A percentile compares a stretch with the other conserved stretches of the same genome.
These are phyloP conservation scores for Zaprionus tsacasi DNA, from an alignment of 1,140 invertebrate species.

Conservation along the genomic window DNA sequence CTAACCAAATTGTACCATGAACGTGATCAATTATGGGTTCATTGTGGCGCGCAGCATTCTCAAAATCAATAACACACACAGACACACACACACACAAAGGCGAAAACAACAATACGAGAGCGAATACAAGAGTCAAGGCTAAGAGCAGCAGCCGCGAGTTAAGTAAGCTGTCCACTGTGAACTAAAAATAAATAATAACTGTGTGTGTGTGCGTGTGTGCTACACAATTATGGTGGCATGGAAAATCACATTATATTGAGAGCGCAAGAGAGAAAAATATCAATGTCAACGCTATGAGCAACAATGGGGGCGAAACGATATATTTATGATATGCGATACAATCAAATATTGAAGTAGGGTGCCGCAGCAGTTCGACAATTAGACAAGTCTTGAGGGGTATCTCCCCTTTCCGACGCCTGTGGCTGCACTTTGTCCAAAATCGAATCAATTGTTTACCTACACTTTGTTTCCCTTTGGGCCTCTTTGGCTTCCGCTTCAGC, in stretches of 20 bases:
- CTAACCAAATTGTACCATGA: conserved; percentile 71
- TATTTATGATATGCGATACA: conserved; percentile 1
- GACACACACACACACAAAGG: conserved; percentile 42
- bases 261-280: conserved; percentile 48
- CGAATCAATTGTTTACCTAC: conserved; percentile 24
- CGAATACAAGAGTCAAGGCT: conserved; percentile 72
- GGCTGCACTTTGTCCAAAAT: conserved; percentile 23
- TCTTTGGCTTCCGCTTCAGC: conserved; percentile 42
- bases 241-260: conserved; percentile 58
- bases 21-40: conserved; percentile 79
- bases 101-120: conserved; percentile 26
- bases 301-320: conserved; percentile 21
- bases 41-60: conserved; percentile 70
- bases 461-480: conserved; percentile 12
- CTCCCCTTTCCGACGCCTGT: conserved; percentile 5
- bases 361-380: conserved; percentile 19
- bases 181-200: conserved; percentile 79
- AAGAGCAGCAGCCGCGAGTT: conserved; percentile 19
- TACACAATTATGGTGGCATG: conserved; percentile 72
- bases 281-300: conserved; percentile 62
- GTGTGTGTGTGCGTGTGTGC: conserved; percentile 16
- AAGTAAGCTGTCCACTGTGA: conserved; percentile 43
- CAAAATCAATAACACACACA: conserved; percentile 73
- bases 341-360: not conserved
- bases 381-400: not conserved